Evolutionary conservation across 2,797 vertebrate species (phyloP).

Genomic region (Halcyon leucocephala): DNA sequence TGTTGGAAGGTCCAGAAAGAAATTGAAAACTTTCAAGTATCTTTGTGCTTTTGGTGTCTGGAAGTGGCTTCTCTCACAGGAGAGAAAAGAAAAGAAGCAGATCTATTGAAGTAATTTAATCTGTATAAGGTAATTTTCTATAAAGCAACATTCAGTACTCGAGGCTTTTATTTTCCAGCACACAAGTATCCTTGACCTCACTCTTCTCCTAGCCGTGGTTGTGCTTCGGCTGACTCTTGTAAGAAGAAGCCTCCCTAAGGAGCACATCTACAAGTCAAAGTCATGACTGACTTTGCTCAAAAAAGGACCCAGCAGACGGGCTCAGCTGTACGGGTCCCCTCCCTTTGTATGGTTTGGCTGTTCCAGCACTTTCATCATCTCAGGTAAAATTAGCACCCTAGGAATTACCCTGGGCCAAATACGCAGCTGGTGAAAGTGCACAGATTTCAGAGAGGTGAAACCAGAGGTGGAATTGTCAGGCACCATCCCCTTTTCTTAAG

Average conservation of each 20-base stretch:
- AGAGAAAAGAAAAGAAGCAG: slow-evolving; percentile 39
- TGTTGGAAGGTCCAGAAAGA: slow-evolving; percentile 50
- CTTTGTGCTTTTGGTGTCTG: slow-evolving; percentile 26
- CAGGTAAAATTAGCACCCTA: not conserved
- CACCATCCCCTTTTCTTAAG: not conserved
- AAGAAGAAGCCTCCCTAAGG: not conserved
- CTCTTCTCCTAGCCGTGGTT: not conserved
- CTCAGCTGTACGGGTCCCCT: not conserved
- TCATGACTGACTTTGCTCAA: not conserved
- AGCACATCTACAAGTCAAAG: not conserved
- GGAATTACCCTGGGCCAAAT: slow-evolving; percentile 10
- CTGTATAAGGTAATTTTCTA: slow-evolving; percentile 7
- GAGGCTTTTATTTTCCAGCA: not conserved
- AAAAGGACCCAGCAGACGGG: not conserved
- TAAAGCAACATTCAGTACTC: not conserved
- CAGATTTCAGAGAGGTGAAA: not conserved
- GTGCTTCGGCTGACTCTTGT: not conserved
- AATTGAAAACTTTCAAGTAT: slow-evolving; percentile 14
- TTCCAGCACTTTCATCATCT: slow-evolving; percentile 11
- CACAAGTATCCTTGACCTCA: not conserved
- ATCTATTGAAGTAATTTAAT: slow-evolving; percentile 31
- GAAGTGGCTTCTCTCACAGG: slow-evolving; percentile 28
- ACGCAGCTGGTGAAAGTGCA: not conserved
- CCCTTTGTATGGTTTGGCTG: not conserved
- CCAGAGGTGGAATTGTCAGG: not conserved